These are phyloP conservation scores for Trochalopteron elliotii DNA, from an alignment of 2,113 vertebrate genomes.

Conservation along the genomic window DNA sequence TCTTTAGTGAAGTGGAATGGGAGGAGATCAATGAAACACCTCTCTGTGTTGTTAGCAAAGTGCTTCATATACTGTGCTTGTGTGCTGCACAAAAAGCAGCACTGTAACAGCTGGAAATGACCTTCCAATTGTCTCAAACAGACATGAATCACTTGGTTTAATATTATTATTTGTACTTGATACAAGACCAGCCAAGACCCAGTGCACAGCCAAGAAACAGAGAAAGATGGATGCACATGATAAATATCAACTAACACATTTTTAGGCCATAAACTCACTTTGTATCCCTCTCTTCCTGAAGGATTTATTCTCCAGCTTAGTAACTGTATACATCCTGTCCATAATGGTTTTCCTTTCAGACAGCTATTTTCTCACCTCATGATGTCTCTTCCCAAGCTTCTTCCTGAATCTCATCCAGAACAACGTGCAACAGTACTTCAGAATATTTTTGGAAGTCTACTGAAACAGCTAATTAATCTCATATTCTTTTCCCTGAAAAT, in stretches of 20 bases:
- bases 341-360: not conserved
- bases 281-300: not conserved
- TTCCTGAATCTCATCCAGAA: not conserved
- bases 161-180: not conserved
- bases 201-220: not conserved
- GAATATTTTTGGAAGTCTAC: not conserved
- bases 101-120: not conserved
- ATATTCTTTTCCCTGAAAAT: not conserved
- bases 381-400: not conserved
- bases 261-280: not conserved
- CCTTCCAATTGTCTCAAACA: not conserved
- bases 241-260: not conserved
- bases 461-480: not conserved
- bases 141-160: not conserved
- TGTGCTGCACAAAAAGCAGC: not conserved
- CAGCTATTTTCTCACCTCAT: not conserved
- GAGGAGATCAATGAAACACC: slow-evolving; percentile 29
- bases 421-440: not conserved
- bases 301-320: not conserved
- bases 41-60: not conserved
- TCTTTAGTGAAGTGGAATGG: not conserved
- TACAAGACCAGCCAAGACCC: not conserved
- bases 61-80: not conserved
- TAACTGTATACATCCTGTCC: not conserved
- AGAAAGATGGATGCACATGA: not conserved